These are phyloP conservation scores for Amphimedon queenslandica DNA, from an alignment of 37 sponge, comb jelly and placozoan genomes.

Conservation along the genomic window DNA sequence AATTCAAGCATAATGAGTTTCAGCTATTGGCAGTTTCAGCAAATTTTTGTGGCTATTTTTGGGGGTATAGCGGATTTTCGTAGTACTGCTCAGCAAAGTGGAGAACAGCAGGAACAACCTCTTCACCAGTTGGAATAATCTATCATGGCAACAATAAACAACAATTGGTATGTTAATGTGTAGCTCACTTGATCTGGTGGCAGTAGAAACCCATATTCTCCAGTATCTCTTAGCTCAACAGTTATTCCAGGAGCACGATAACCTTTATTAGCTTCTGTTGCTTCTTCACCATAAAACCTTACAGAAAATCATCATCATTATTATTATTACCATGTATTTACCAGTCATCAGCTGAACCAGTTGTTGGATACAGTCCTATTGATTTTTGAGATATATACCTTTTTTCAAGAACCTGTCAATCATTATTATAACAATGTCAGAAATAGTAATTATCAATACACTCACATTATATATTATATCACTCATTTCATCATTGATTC, in stretches of 20 bases:
- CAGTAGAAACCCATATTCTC: slow-evolving; percentile 60
- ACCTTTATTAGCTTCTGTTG: slow-evolving; percentile 26
- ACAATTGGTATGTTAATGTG: neutral
- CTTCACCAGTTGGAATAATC: slow-evolving; percentile 12
- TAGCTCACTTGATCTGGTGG: slow-evolving; percentile 52
- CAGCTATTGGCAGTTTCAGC: neutral
- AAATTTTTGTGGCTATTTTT: neutral
- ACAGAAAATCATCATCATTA: neutral
- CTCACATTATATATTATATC: neutral
- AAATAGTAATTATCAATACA: no score
- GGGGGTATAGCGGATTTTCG: neutral
- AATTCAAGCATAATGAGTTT: neutral
- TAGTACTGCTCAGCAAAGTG: neutral
- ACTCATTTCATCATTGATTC: slow-evolving; percentile 24
- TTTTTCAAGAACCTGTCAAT: neutral
- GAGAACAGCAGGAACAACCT: neutral
- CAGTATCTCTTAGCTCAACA: slow-evolving; percentile 54
- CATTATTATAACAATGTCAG: no score
- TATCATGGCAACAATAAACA: neutral
- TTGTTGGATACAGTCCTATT: slow-evolving; percentile 23
- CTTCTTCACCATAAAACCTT: slow-evolving; percentile 59
- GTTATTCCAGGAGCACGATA: slow-evolving; percentile 46
- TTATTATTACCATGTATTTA: slow-evolving; percentile 3
- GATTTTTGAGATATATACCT: neutral
- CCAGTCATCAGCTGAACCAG: slow-evolving; percentile 62